Conservation (phyloP, 1,140 invertebrate genomes). For the Contarinia nasturtii region DNA sequence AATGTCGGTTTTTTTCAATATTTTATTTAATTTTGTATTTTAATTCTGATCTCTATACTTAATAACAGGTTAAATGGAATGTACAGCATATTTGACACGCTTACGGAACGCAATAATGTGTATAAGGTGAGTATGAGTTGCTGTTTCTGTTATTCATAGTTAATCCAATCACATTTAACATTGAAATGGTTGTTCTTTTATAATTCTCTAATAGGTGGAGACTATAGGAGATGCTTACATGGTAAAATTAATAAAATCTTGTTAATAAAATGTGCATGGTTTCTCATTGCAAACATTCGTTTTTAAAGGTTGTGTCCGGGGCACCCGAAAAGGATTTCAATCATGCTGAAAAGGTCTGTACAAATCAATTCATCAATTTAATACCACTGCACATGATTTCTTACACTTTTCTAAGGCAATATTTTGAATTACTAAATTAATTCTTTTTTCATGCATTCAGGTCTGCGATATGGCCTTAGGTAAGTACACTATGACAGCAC, state of each 20-base stretch:
- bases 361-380: no score
- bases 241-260: no score
- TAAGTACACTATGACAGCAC: no score
- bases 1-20: no score
- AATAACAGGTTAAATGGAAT: conserved; percentile 86
- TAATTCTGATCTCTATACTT: no score
- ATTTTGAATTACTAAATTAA: no score
- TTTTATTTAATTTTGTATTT: no score
- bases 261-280: no score
- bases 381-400: no score
- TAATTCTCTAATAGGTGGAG: conserved; percentile 71
- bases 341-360: conserved; percentile 87
- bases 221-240: conserved; percentile 95
- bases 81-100: conserved; percentile 81
- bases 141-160: conserved; percentile 1
- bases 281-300: no score
- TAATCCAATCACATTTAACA: neutral
- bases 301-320: conserved; percentile 81
- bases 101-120: conserved; percentile 80
- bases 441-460: no score
- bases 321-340: conserved; percentile 76
- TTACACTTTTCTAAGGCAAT: no score
- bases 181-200: neutral
- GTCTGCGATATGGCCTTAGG: conserved; percentile 94
- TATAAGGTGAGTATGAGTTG: conserved; percentile 57